Evolutionary conservation across 1,140 invertebrate genomes (phyloP).

Genomic region (Lasaia peninsularis): DNA sequence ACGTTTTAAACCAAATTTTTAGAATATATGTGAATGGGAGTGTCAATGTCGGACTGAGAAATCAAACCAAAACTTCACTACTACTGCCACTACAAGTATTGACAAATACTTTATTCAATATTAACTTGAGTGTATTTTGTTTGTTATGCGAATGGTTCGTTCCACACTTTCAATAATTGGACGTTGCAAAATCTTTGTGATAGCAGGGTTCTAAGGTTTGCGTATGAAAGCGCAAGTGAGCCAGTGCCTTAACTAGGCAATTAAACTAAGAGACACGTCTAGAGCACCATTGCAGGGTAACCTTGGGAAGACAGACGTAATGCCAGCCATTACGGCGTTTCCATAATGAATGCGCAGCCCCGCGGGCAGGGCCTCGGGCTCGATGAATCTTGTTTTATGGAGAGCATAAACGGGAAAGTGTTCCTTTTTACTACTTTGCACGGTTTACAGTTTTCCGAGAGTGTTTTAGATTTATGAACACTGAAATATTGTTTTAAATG

Average conservation of each 20-base stretch:
- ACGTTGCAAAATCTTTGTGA: too few species aligned
- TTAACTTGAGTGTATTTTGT: too few species aligned
- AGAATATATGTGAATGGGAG: too few species aligned
- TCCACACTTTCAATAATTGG: too few species aligned
- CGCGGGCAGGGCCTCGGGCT: slow-evolving; percentile 14
- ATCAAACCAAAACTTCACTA: too few species aligned
- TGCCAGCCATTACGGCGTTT: slow-evolving; percentile 26
- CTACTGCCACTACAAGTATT: too few species aligned
- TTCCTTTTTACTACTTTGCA: slow-evolving; percentile 4
- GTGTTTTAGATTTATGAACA: slow-evolving; percentile 1
- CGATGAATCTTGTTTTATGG: slow-evolving; percentile 8
- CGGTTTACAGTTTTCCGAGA: slow-evolving; percentile 5
- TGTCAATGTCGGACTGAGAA: too few species aligned
- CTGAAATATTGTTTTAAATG: slow-evolving; percentile 10
- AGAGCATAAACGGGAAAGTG: background rate
- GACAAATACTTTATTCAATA: too few species aligned
- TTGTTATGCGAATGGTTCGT: too few species aligned
- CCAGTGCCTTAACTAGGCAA: background rate
- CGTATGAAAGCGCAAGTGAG: background rate
- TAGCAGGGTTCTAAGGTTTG: too few species aligned
- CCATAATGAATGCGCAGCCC: slow-evolving; percentile 25
- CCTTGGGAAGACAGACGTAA: slow-evolving; percentile 24
- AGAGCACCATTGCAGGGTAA: slow-evolving; percentile 15
- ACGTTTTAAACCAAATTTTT: too few species aligned
- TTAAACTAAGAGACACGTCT: slow-evolving; percentile 7